A percentile compares a stretch with the other conserved stretches of the same genome.
phyloP scores from a whole-genome alignment of 1,140 invertebrate species.

The Tetramorium simillimum region DNA sequence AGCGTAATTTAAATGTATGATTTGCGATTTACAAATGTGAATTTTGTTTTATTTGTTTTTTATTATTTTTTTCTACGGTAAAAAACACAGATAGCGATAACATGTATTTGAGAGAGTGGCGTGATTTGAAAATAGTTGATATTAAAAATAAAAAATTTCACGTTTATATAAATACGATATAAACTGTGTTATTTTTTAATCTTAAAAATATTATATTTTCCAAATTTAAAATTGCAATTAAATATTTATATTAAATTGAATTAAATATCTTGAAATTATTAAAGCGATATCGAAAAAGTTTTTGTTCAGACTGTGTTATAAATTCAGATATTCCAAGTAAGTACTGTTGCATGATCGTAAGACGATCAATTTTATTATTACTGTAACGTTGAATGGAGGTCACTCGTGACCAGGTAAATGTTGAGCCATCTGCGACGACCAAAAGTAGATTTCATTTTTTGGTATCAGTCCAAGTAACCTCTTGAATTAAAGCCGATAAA shows the following conservation, averaged over 20 bases:
- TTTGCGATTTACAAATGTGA: background rate
- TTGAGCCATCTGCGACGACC: conserved; percentile 4
- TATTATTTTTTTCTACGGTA: background rate
- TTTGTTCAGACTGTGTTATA: too few relatives aligned
- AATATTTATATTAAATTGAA: background rate
- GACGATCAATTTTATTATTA: conserved; percentile 70
- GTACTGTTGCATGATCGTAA: background rate
- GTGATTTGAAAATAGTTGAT: background rate
- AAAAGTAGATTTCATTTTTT: conserved; percentile 41
- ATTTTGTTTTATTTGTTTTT: conserved; percentile 3
- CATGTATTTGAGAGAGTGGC: background rate
- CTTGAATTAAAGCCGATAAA: conserved; percentile 53
- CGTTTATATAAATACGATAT: background rate
- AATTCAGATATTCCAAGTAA: background rate
- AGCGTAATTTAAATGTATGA: conserved; percentile 17
- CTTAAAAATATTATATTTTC: background rate
- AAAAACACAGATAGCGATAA: background rate
- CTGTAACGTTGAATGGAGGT: conserved; percentile 55
- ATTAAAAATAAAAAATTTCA: background rate
- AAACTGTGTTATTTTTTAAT: background rate
- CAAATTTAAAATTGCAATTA: background rate
- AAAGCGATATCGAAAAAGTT: background rate
- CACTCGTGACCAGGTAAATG: background rate
- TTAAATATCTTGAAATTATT: background rate
- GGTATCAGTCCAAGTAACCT: conserved; percentile 16